Evolutionary conservation across 2,888 invertebrate genomes (phyloP), one percentile per base, ranked within the genome.

Genomic region (Neoitamus cyanurus): DNA sequence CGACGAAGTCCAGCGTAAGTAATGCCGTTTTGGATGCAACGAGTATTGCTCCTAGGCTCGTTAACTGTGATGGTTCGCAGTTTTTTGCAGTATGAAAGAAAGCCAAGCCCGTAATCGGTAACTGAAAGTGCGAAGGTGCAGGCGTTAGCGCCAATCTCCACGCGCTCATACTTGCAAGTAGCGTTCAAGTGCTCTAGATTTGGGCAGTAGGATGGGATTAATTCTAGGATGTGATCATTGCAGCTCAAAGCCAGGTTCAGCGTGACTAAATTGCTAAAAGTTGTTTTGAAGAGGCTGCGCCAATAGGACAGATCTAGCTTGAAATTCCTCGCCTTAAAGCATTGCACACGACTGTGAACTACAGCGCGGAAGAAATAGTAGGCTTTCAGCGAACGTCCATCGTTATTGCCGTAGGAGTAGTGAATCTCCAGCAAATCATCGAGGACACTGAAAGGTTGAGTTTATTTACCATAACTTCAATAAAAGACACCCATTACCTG

Each of bases 191-290:
- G 58, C 83, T 87, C 86, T 11, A 87, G 70, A 31, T 86, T 84
- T 5, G 87, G 86, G 68, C 87, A 87, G 42, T 86, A 85, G 13
- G 77, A 42, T 0, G 86, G 83, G 31, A 87, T 86, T 36, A 87
- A 15, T 84, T 87, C 78, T 34, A 87, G 46, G 7, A 87, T 84
- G 68, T 86, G 83, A 72, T 87, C 87, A 77, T 85, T 87, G 80
- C 86, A 87, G 46, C 86, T 87, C 36, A 86, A 36, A 11, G 87
- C 85, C 68, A 87, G 75, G 84, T 87, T 86, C 5, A 87, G 69
- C 34, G 83, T 85, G 9, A 84, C 82, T 77, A 87, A 84, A 84
- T 86, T 85, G 7, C 4, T 30, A 70, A 87, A 87, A 5, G 75
- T 42, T 25, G 78, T 80, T 30, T 84, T 42, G 80, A 87, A 87